Percentiles rank a stretch among this genome's conserved stretches.
Conservation (phyloP, 2,113 vertebrate genomes). For the Danionella cerebrum region DNA sequence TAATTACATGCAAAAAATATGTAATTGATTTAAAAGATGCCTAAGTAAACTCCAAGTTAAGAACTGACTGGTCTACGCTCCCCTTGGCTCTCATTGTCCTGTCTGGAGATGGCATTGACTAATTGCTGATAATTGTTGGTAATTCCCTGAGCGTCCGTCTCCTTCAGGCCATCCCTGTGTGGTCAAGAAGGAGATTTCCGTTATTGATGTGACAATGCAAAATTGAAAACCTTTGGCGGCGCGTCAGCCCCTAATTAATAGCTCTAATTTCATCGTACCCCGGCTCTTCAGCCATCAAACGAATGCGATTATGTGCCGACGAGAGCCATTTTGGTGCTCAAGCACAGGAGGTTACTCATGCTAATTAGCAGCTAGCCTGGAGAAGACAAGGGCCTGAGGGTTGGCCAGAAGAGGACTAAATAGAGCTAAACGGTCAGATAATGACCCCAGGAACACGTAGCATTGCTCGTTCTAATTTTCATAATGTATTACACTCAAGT, state of each 20-base stretch:
- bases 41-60: constrained; percentile 48
- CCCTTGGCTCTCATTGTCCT: constrained; percentile 49
- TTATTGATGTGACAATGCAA: constrained; percentile 71
- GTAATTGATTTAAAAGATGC: no score
- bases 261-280: constrained; percentile 62
- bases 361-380: constrained; percentile 63
- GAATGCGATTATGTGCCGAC: constrained; percentile 55
- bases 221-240: constrained; percentile 72
- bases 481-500: constrained; percentile 57
- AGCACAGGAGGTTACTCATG: constrained; percentile 51
- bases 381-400: constrained; percentile 59
- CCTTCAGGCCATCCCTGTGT: constrained; percentile 53
- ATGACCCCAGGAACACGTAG: constrained; percentile 49
- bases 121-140: constrained; percentile 72
- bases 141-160: constrained; percentile 55
- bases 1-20: no score
- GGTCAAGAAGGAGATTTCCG: constrained; percentile 52
- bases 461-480: constrained; percentile 49
- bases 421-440: constrained; percentile 57
- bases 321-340: constrained; percentile 41
- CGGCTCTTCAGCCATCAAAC: constrained; percentile 52
- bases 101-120: constrained; percentile 47
- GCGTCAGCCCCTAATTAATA: constrained; percentile 69
- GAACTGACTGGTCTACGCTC: background rate
- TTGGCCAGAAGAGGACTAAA: constrained; percentile 51